These are phyloP conservation scores for Omphaloscelis lunosa DNA, from an alignment of 2,888 invertebrate species.

Conservation along the genomic window DNA sequence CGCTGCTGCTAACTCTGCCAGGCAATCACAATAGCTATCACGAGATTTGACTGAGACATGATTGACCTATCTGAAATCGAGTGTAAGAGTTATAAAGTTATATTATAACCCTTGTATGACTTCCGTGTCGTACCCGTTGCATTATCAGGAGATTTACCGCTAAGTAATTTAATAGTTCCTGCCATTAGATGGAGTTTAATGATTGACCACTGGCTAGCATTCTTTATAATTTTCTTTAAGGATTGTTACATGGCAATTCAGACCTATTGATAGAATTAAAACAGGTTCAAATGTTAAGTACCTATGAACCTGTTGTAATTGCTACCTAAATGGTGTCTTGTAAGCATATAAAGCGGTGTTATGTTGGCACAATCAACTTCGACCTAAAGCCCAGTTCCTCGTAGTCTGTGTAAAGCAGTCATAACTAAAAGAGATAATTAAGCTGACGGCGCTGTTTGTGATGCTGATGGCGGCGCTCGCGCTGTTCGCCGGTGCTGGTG, in stretches of 20 bases:
- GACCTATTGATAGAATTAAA: neutral
- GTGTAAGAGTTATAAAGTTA: neutral
- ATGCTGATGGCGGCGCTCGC: slow-evolving; percentile 36
- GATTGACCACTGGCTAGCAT: neutral
- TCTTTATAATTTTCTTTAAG: neutral
- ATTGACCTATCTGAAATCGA: neutral
- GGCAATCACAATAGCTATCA: neutral
- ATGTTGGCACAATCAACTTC: neutral
- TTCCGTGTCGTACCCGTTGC: neutral
- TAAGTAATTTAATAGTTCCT: neutral
- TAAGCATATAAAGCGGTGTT: neutral
- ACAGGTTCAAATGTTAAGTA: neutral
- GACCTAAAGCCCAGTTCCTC: neutral
- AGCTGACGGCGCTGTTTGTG: slow-evolving; percentile 25
- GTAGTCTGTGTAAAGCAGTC: neutral
- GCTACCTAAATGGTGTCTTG: neutral
- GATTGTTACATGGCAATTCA: neutral
- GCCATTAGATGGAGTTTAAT: neutral
- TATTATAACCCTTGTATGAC: neutral
- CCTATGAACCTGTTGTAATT: no score
- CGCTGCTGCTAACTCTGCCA: neutral
- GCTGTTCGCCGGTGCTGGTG: slow-evolving; percentile 15
- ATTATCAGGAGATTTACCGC: neutral
- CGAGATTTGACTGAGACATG: neutral
- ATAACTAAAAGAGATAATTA: slow-evolving; percentile 20